Conservation (phyloP, 2,797 vertebrate species). For the Sebastolobus altivelis region DNA sequence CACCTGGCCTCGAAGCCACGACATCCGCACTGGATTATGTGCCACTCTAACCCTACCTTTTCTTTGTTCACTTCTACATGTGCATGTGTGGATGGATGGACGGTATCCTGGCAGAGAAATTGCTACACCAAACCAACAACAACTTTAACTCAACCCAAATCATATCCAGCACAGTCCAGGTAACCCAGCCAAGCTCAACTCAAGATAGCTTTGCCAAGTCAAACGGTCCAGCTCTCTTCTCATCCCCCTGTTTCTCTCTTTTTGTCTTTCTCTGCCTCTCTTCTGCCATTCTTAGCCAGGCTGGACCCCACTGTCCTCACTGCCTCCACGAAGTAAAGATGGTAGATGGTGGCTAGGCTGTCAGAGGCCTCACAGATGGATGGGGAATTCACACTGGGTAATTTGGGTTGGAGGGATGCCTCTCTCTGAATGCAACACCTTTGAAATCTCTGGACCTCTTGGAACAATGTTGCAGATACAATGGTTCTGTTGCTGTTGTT, state of each 20-base stretch:
- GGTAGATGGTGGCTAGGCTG: conserved; percentile 69
- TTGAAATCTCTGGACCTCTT: conserved; percentile 74
- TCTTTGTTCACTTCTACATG: conserved; percentile 56
- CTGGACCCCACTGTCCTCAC: conserved; percentile 62
- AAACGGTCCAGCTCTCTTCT: conserved; percentile 62
- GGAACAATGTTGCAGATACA: conserved; percentile 82
- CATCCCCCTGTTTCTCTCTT: conserved; percentile 20
- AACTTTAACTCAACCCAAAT: conserved; percentile 57
- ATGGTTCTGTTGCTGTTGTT: conserved; percentile 74
- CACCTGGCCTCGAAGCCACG: conserved; percentile 51
- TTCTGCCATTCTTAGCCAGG: conserved; percentile 42
- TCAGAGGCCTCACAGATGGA: conserved; percentile 70
- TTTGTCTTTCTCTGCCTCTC: conserved; percentile 33
- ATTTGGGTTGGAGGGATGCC: conserved; percentile 67
- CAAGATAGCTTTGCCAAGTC: conserved; percentile 75
- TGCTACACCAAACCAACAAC: conserved; percentile 59
- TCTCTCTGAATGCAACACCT: conserved; percentile 72
- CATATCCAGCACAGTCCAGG: conserved; percentile 61
- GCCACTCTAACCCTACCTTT: conserved; percentile 58
- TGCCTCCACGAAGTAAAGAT: conserved; percentile 69
- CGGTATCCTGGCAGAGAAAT: conserved; percentile 64
- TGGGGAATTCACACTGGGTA: conserved; percentile 67
- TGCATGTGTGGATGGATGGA: conserved; percentile 73
- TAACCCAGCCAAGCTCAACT: conserved; percentile 77
- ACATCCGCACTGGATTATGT: conserved; percentile 67